Percentiles rank a stretch among this genome's conserved stretches.
Evolutionary conservation across 2,113 vertebrate species (phyloP).

Genomic region (Progne subis): DNA sequence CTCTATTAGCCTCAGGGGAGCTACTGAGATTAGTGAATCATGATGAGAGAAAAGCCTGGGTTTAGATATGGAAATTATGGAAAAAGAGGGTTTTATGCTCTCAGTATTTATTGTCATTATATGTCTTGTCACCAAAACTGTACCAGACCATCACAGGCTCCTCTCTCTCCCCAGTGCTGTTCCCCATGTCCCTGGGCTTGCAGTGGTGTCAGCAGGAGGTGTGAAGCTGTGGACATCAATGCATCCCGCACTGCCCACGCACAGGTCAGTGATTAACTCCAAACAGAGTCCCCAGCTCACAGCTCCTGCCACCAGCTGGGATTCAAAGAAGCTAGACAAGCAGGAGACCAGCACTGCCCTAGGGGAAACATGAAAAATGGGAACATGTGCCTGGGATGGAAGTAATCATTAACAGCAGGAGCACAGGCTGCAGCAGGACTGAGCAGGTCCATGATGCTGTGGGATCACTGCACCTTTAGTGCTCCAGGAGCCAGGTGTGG

Average conservation of each 20-base stretch:
- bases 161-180: not conserved
- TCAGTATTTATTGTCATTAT: not conserved
- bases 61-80: not conserved
- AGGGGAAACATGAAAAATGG: not conserved
- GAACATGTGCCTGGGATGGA: not conserved
- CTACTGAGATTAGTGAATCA: constrained; percentile 14
- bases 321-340: accelerated
- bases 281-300: not conserved
- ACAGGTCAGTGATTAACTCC: not conserved
- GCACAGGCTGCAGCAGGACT: constrained; percentile 4
- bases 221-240: not conserved
- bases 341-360: not conserved
- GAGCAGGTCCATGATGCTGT: not conserved
- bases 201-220: not conserved
- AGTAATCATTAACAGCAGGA: not conserved
- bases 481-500: accelerated
- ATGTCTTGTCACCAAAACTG: not conserved
- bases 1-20: constrained; percentile 11
- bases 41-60: not conserved
- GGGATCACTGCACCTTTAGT: not conserved
- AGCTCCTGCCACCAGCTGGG: not conserved
- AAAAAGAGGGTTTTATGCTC: not conserved
- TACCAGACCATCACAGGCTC: not conserved
- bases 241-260: accelerated
- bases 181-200: not conserved